phyloP scores from a whole-genome alignment of 2,113 vertebrate species.

The Sakesphorus luctuosus region DNA sequence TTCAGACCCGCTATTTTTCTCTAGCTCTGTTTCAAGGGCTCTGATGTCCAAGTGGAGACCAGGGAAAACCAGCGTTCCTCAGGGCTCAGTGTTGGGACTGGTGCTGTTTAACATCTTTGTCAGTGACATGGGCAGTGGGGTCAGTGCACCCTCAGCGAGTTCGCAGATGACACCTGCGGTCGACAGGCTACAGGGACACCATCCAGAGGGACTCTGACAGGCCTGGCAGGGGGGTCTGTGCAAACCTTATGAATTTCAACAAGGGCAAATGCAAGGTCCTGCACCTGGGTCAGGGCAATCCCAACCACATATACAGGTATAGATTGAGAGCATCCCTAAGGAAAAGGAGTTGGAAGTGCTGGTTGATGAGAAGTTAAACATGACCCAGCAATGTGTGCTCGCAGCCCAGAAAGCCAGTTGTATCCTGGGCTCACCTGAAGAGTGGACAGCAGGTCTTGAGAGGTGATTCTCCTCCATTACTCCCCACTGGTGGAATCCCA shows the following conservation, averaged over 20 bases:
- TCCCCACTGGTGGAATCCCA: background rate
- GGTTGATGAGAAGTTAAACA: background rate
- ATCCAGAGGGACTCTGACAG: background rate
- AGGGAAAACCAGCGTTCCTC: background rate
- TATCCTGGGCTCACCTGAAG: background rate
- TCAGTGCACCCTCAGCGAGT: background rate
- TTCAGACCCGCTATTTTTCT: conserved; percentile 62
- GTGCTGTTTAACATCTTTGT: background rate
- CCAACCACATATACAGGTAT: background rate
- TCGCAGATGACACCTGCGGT: background rate
- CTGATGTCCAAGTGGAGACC: background rate
- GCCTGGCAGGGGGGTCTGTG: background rate
- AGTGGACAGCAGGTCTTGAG: background rate
- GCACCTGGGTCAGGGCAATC: background rate
- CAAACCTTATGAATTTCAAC: background rate
- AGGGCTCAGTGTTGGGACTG: background rate
- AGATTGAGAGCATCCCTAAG: background rate
- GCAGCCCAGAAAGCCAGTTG: background rate
- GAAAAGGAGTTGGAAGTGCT: background rate
- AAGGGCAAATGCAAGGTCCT: background rate
- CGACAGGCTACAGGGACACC: background rate
- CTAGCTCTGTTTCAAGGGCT: background rate
- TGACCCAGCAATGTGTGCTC: background rate
- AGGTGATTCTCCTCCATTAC: background rate
- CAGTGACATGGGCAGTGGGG: background rate